Percentiles rank a stretch among this genome's conserved stretches.
Conservation (phyloP, 2,113 vertebrate species). For the Lipophrys pholis region DNA sequence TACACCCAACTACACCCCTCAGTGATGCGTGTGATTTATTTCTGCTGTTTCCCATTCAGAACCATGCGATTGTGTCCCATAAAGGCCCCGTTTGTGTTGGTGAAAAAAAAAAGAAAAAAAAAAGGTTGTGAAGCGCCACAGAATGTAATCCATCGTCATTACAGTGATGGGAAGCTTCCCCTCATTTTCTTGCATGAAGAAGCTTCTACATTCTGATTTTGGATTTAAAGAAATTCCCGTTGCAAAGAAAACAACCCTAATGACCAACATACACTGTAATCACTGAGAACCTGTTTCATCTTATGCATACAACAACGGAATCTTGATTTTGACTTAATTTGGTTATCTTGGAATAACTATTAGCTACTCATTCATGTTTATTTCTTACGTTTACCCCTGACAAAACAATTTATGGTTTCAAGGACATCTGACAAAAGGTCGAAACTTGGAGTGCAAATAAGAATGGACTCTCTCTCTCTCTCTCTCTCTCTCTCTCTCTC, state of each 20-base stretch:
- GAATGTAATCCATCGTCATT: constrained; percentile 70
- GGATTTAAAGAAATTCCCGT: constrained; percentile 28
- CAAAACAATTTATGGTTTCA: not conserved
- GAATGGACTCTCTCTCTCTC: not conserved
- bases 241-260: not conserved
- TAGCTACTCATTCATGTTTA: not conserved
- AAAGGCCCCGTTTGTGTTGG: constrained; percentile 55
- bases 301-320: not conserved
- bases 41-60: constrained; percentile 51
- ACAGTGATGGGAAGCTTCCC: constrained; percentile 47
- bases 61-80: constrained; percentile 38
- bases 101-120: constrained; percentile 18
- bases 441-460: not conserved
- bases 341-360: too few species aligned
- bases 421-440: not conserved
- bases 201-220: constrained; percentile 4
- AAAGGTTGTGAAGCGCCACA: constrained; percentile 39
- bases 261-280: not conserved
- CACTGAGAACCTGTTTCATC: constrained; percentile 12
- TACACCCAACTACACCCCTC: constrained; percentile 49
- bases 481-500: too few species aligned
- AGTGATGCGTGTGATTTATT: constrained; percentile 57
- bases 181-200: constrained; percentile 46
- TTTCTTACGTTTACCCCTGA: not conserved
- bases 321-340: not conserved